Conservation (phyloP, 2,888 invertebrate genomes). For the Catocala fraxini region DNA sequence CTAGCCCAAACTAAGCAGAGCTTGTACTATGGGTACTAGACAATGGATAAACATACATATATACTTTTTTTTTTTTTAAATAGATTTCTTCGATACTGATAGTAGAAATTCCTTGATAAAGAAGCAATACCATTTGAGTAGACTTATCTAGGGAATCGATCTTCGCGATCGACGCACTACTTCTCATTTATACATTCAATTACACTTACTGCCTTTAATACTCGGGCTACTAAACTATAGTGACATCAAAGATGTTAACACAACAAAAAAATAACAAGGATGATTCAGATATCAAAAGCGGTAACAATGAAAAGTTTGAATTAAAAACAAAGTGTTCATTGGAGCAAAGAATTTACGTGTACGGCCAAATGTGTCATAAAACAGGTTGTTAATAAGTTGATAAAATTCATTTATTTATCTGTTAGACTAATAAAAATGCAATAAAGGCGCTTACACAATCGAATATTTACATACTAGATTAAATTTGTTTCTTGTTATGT, state of each 20-base stretch:
- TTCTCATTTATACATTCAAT: no score
- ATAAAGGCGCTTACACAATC: conserved; percentile 12
- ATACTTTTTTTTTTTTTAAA: no score
- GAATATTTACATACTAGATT: conserved; percentile 6
- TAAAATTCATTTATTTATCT: conserved; percentile 45
- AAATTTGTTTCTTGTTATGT: conserved; percentile 5
- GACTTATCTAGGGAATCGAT: no score
- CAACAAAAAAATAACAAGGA: conserved; percentile 17
- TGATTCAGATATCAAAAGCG: conserved; percentile 38
- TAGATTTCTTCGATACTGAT: no score
- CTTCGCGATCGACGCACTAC: no score
- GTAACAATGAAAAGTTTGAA: conserved; percentile 27
- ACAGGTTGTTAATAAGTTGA: conserved; percentile 48
- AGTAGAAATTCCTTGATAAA: no score
- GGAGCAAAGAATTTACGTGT: conserved; percentile 39
- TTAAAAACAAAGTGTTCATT: conserved; percentile 37
- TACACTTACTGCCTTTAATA: no score
- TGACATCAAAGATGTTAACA: neutral
- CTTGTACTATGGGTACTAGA: no score
- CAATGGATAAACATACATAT: no score
- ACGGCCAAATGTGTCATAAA: conserved; percentile 31
- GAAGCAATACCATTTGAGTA: no score
- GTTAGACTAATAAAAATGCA: conserved; percentile 20
- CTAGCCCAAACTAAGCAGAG: no score
- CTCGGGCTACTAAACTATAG: neutral